A percentile compares a stretch with the other conserved stretches of the same genome.
Evolutionary conservation across 2,888 invertebrate genomes (phyloP).

Genomic region (Campoplex capitator): DNA sequence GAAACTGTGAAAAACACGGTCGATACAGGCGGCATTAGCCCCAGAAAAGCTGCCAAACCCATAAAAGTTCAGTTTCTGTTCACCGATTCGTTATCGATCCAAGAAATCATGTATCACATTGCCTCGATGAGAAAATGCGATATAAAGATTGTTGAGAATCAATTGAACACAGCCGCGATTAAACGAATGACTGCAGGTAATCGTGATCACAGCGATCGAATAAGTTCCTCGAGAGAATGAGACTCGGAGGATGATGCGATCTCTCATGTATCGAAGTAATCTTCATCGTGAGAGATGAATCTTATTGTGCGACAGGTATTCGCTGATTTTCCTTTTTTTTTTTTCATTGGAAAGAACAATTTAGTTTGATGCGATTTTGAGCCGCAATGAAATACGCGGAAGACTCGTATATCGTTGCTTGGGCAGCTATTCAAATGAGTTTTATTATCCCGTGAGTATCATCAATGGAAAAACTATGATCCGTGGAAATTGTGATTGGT

Average conservation of each 20-base stretch:
- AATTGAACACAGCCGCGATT: neutral
- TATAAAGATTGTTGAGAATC: neutral
- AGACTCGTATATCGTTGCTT: neutral
- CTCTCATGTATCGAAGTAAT: constrained; percentile 8
- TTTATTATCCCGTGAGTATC: neutral
- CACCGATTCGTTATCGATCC: too few relatives aligned
- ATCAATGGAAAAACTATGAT: constrained; percentile 43
- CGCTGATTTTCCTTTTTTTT: neutral
- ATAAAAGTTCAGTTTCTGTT: too few relatives aligned
- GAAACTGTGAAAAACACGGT: too few relatives aligned
- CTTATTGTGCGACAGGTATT: constrained; percentile 13
- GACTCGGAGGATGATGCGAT: neutral
- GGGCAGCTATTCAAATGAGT: constrained; percentile 3
- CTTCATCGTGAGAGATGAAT: constrained; percentile 36
- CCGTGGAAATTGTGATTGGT: constrained; percentile 68
- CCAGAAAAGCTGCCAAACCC: too few relatives aligned
- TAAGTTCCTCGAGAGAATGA: neutral
- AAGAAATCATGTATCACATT: too few relatives aligned
- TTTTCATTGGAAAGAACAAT: constrained; percentile 42
- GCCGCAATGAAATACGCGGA: neutral
- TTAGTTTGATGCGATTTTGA: neutral
- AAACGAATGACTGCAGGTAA: neutral
- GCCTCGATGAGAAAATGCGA: neutral
- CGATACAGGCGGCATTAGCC: too few relatives aligned
- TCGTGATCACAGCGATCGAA: neutral